Evolutionary conservation across 2,113 vertebrate species (phyloP).

Genomic region (Crocuta crocuta): DNA sequence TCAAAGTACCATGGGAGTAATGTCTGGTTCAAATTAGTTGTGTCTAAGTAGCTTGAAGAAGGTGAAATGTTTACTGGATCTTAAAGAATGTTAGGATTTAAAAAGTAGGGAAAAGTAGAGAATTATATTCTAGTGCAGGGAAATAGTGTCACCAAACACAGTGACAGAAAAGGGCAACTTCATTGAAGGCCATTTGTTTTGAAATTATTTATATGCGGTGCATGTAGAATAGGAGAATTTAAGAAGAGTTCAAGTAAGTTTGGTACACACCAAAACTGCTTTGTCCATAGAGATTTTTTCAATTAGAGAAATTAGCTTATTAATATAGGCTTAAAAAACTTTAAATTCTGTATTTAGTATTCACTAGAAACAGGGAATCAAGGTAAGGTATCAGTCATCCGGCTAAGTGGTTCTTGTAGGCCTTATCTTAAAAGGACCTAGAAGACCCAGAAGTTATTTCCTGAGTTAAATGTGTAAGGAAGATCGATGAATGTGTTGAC

Average conservation of each 20-base stretch:
- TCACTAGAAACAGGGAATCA: neutral
- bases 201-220: neutral
- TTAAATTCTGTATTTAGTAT: neutral
- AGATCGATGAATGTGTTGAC: neutral
- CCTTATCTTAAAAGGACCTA: neutral
- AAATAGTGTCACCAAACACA: neutral
- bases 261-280: neutral
- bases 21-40: neutral
- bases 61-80: neutral
- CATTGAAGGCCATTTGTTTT: neutral
- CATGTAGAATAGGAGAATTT: neutral
- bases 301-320: neutral
- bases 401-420: neutral
- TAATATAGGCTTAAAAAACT: neutral
- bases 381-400: neutral
- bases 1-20: neutral
- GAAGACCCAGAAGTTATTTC: neutral
- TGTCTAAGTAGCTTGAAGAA: neutral
- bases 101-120: neutral
- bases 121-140: neutral
- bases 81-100: neutral
- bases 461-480: neutral
- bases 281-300: neutral
- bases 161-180: neutral
- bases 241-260: neutral